Base-by-base conservation (phyloP, 2,888 invertebrate genomes). In the Trisateles emortualis region DNA sequence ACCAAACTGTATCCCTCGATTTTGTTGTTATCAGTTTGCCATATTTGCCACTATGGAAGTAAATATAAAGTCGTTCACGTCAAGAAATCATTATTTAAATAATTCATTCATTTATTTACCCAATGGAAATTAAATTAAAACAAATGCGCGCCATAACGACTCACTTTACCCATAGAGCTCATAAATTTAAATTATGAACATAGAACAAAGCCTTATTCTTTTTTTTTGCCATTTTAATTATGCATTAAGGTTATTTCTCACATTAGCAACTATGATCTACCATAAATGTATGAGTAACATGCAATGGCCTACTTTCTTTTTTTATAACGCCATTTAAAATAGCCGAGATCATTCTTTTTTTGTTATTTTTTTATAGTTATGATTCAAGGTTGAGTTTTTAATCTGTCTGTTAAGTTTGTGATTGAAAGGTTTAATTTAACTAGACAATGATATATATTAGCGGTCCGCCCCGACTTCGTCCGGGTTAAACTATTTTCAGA, bases 221-320 rank as follows among this genome's bases (percentile, higher is more conserved):
- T 46, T 30, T 17, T 43, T 32, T 38, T 17, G 46, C 60, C 22
- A 64, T 52, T 58, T 40, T 58, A 68, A 63, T 70, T 65, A 74
- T 70, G 72, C 59, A 78, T 76, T 73, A 68, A 74, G 74, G 70
- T 65, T 69, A 64, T 64, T 81, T 81, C 78, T 71, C 82, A 80
- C 80, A 76, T 78, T 77, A 76, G 62, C 51, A 42, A 52, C 59
- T 66, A 68, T 65, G 62, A 59, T 70, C 67, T 61, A 51, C 52
- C 52, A 39, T 57, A 54, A 76, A 79, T 71, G 71, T 59, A 64
- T 68, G 70, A 52, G 59, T 50, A 67, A 59, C 83, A 83, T 73
- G 83, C 82, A 55, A 78, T 74, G 79, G 19, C 74, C 77, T 61
- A 77, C 83, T 83, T 81, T 82, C 80, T 75, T 77, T 77, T 78